A percentile compares a stretch with the other conserved stretches of the same genome.
phyloP scores from a whole-genome alignment of 2,113 vertebrate species.

The Cyanoderma ruficeps region DNA sequence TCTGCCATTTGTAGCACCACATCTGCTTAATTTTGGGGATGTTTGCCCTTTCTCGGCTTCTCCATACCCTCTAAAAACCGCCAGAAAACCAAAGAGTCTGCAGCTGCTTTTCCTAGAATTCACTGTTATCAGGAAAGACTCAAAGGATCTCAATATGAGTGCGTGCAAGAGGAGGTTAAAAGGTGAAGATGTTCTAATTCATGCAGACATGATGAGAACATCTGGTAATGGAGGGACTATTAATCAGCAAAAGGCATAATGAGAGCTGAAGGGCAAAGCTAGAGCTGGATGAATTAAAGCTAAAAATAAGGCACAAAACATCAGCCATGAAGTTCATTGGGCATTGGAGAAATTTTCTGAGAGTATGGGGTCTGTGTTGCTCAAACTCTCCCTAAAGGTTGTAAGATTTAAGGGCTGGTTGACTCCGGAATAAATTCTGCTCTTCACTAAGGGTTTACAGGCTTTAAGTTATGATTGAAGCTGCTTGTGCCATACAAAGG shows the following conservation, averaged over 20 bases:
- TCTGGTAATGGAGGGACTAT: slow-evolving; percentile 8
- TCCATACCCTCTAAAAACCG: neutral
- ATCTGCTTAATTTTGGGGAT: neutral
- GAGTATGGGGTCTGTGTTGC: neutral
- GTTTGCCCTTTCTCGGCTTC: neutral
- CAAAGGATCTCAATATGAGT: neutral
- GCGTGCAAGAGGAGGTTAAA: neutral
- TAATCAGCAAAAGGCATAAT: neutral
- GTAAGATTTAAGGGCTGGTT: neutral
- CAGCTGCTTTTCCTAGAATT: neutral
- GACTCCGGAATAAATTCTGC: neutral
- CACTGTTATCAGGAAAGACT: neutral
- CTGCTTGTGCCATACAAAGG: neutral
- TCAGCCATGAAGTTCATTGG: neutral
- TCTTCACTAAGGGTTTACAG: neutral
- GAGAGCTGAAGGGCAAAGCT: neutral
- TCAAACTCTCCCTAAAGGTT: neutral
- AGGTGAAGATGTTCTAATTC: slow-evolving; percentile 5
- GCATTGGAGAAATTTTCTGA: neutral
- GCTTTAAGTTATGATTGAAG: neutral
- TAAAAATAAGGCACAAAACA: neutral
- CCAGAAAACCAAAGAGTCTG: neutral
- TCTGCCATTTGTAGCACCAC: neutral
- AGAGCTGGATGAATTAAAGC: neutral
- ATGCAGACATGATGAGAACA: neutral